phyloP scores from a whole-genome alignment of 2,113 vertebrate genomes.

The Sander vitreus region DNA sequence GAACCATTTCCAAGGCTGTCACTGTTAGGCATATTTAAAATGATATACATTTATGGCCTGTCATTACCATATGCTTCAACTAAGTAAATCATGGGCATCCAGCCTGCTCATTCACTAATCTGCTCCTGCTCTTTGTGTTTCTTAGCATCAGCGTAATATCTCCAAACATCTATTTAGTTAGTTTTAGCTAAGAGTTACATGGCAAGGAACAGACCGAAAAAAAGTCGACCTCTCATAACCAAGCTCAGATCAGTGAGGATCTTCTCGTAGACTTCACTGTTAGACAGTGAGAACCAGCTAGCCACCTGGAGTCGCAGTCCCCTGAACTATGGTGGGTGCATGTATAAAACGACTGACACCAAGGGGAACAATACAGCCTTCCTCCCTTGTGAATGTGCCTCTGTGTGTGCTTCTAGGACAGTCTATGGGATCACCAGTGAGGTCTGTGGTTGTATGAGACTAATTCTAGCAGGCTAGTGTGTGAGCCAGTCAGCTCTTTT shows the following conservation, averaged over 20 bases:
- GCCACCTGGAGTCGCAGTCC: background rate
- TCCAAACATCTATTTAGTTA: too few relatives aligned
- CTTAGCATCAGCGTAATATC: too few relatives aligned
- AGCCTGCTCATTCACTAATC: too few relatives aligned
- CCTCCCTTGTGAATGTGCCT: background rate
- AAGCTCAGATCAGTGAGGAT: too few relatives aligned
- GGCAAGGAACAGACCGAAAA: too few relatives aligned
- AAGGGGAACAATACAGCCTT: background rate
- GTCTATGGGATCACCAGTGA: background rate
- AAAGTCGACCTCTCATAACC: too few relatives aligned
- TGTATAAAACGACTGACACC: background rate
- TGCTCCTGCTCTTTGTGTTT: too few relatives aligned
- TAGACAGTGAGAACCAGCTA: background rate
- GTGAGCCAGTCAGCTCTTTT: constrained; percentile 12
- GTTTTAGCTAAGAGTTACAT: too few relatives aligned
- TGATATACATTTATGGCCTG: background rate
- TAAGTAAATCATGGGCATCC: background rate
- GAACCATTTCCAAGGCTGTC: background rate
- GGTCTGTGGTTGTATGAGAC: constrained; percentile 1
- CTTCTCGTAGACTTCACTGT: too few relatives aligned
- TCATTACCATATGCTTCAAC: background rate
- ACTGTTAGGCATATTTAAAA: background rate
- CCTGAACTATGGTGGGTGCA: background rate
- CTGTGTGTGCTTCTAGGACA: background rate
- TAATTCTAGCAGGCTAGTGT: background rate